Evolutionary conservation across 2,113 vertebrate species (phyloP).

Genomic region (Oryzias melastigma): DNA sequence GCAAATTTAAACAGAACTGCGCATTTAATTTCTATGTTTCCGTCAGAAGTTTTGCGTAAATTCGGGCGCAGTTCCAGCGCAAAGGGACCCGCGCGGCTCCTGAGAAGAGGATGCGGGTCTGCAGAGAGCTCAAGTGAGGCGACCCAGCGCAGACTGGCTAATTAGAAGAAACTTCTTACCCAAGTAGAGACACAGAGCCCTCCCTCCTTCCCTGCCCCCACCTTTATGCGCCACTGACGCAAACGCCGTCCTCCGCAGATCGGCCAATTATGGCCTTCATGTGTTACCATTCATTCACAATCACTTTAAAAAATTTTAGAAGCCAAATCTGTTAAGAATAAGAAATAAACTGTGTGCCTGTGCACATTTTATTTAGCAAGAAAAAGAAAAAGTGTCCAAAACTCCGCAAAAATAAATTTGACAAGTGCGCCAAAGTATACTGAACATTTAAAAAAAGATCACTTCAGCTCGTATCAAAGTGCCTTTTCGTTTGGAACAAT

Average conservation of each 20-base stretch:
- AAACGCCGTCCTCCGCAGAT: conserved; percentile 4
- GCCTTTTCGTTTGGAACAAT: conserved; percentile 14
- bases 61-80: conserved; percentile 5
- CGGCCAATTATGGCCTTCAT: neutral
- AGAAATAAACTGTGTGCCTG: no score
- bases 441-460: neutral
- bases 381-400: no score
- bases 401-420: no score
- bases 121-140: conserved; percentile 71
- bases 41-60: conserved; percentile 41
- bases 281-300: no score
- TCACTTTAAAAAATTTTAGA: no score
- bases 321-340: no score
- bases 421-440: no score
- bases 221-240: conserved; percentile 3
- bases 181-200: conserved; percentile 70
- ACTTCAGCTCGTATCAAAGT: neutral
- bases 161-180: conserved; percentile 79
- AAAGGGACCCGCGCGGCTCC: neutral
- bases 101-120: conserved; percentile 49
- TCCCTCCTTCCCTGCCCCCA: conserved; percentile 47
- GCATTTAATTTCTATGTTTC: neutral
- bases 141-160: conserved; percentile 75
- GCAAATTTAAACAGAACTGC: neutral
- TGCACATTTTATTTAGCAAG: no score